Evolutionary conservation across 1,140 invertebrate genomes (phyloP).

Genomic region (Vanessa atalanta): DNA sequence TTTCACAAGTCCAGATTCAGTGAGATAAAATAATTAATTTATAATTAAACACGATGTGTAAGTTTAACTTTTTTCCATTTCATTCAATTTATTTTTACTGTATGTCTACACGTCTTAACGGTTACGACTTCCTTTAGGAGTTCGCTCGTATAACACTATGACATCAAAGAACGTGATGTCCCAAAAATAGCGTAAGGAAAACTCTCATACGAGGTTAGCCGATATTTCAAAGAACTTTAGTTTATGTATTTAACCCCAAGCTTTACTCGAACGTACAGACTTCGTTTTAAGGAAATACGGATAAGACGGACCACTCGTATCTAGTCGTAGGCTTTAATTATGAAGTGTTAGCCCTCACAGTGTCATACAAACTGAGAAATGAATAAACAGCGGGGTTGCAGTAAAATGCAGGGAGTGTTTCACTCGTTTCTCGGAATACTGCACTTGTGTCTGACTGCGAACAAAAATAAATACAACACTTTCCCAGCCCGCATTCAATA

Average conservation of each 20-base stretch:
- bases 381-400: constrained; percentile 31
- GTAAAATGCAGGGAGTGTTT: constrained; percentile 28
- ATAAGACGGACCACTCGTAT: neutral
- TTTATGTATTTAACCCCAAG: no score
- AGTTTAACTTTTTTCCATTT: neutral
- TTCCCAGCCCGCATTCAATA: constrained; percentile 34
- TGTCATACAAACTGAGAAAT: constrained; percentile 17
- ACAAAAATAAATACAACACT: constrained; percentile 50
- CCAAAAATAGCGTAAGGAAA: constrained; percentile 19
- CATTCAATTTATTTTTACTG: neutral
- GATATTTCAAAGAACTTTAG: no score
- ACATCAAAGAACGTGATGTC: constrained; percentile 28
- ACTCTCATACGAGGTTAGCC: neutral
- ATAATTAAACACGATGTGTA: no score
- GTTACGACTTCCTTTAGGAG: constrained; percentile 30
- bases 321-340: constrained; percentile 11
- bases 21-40: no score
- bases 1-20: no score
- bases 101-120: neutral
- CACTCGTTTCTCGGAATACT: constrained; percentile 58
- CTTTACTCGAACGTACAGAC: no score
- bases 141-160: constrained; percentile 6
- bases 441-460: constrained; percentile 30
- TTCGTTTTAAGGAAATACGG: no score
- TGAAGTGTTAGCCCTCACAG: constrained; percentile 12